Conservation (phyloP, 2,888 invertebrate genomes). For the Onthophagus sagittarius region DNA sequence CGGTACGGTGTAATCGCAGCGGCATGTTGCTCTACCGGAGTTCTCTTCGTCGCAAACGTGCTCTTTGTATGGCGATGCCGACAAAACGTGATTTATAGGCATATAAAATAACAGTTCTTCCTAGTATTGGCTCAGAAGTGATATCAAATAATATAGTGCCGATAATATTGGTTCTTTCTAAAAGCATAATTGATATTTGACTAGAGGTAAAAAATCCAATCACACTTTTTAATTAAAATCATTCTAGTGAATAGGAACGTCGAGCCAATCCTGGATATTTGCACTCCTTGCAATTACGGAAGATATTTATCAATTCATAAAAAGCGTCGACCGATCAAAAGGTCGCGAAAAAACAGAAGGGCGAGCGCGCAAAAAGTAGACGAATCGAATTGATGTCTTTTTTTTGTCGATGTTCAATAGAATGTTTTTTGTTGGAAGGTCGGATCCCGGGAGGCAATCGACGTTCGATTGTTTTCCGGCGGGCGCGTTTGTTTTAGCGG, state of each 20-base stretch:
- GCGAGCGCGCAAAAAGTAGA: neutral
- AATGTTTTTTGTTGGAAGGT: neutral
- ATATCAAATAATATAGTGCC: no score
- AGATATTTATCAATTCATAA: neutral
- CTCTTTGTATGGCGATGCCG: neutral
- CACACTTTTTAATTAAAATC: constrained; percentile 2
- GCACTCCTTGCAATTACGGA: neutral
- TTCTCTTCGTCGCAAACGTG: neutral
- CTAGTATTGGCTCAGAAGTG: neutral
- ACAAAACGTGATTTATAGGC: neutral
- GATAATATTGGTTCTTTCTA: no score
- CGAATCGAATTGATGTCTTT: neutral
- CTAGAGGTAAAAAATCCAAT: constrained; percentile 7
- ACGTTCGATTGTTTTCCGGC: neutral
- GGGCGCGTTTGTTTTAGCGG: neutral
- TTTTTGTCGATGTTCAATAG: neutral
- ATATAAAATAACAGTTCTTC: neutral
- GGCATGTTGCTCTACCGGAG: neutral
- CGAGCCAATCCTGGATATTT: neutral
- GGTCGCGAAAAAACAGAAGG: neutral
- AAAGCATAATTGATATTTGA: constrained; percentile 4
- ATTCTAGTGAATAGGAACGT: neutral
- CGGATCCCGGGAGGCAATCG: neutral
- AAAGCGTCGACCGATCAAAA: neutral
- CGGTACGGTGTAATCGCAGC: neutral